A percentile compares a stretch with the other conserved stretches of the same genome.
Evolutionary conservation across 1,140 invertebrate genomes (phyloP).

Genomic region (Brachionus asplanchnoidis): DNA sequence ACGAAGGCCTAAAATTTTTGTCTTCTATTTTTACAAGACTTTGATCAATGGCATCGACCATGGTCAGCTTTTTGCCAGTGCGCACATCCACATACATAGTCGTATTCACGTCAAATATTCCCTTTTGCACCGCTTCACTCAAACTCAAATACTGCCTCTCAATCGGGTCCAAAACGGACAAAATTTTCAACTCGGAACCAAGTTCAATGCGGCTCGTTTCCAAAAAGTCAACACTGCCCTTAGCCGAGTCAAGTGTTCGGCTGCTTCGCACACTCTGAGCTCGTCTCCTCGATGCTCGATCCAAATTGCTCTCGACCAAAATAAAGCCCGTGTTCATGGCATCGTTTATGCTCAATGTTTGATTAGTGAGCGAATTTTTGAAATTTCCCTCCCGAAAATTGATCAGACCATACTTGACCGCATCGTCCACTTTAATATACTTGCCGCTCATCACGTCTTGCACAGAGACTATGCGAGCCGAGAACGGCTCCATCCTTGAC

Average conservation of each 20-base stretch:
- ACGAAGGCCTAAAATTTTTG: background rate
- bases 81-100: background rate
- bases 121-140: background rate
- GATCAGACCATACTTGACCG: background rate
- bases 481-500: background rate
- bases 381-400: background rate
- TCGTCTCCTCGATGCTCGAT: background rate
- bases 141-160: background rate
- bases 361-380: conserved; percentile 15
- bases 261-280: background rate
- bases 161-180: conserved; percentile 18
- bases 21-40: conserved; percentile 30
- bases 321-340: background rate
- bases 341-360: background rate
- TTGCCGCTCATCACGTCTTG: conserved; percentile 7
- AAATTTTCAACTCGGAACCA: background rate
- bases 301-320: conserved; percentile 8
- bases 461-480: background rate
- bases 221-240: background rate
- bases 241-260: background rate
- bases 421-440: background rate
- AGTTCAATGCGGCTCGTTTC: background rate
- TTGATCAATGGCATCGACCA: conserved; percentile 25
- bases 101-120: conserved; percentile 1
- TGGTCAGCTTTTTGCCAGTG: background rate